Percentiles rank a stretch among this genome's conserved stretches.
phyloP scores from a whole-genome alignment of 2,888 invertebrate species.

The Lithophane socia region DNA sequence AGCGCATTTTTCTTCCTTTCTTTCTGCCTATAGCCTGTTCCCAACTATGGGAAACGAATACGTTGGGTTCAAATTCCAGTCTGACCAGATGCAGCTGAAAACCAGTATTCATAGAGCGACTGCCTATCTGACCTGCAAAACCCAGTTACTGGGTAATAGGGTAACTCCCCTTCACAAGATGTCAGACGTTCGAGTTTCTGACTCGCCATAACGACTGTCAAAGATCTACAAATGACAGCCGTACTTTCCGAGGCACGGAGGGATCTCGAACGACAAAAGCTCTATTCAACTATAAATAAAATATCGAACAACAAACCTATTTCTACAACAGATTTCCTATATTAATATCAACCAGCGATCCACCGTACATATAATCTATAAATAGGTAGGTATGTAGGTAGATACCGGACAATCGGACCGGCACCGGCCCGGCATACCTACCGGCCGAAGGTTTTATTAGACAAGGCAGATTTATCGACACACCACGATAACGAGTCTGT shows the following conservation, averaged over 20 bases:
- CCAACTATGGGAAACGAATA: too few species aligned
- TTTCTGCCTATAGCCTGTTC: too few species aligned
- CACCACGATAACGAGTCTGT: conserved; percentile 24
- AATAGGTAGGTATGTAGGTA: conserved; percentile 33
- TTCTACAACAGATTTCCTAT: conserved; percentile 18
- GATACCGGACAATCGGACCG: conserved; percentile 46
- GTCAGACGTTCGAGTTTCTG: neutral
- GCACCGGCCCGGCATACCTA: conserved; percentile 7
- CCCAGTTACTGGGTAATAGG: neutral
- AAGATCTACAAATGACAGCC: neutral
- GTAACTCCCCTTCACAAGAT: too few species aligned
- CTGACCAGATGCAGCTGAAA: neutral
- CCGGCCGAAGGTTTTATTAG: conserved; percentile 59
- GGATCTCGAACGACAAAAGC: neutral
- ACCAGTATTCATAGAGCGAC: neutral
- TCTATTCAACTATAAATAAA: neutral
- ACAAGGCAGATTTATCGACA: conserved; percentile 63
- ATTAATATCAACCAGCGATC: conserved; percentile 30
- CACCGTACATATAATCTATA: conserved; percentile 34
- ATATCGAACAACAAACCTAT: conserved; percentile 7
- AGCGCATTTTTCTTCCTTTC: too few species aligned
- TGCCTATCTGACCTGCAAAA: neutral
- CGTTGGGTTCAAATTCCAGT: neutral
- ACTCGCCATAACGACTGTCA: neutral
- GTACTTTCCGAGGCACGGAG: neutral